phyloP scores from a whole-genome alignment of 2,113 vertebrate species.

The Epinephelus moara region DNA sequence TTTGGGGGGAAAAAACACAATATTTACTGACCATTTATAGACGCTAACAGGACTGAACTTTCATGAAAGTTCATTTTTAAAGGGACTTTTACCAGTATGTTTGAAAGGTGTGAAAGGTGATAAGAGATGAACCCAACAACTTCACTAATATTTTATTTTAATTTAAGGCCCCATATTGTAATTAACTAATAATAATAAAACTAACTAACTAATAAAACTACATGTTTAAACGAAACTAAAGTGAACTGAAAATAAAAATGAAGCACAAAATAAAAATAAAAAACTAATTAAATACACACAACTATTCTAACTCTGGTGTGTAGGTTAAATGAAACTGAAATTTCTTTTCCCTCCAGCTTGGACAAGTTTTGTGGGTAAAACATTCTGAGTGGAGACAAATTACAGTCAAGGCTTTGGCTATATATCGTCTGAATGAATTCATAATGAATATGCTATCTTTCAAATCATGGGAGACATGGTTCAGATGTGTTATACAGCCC shows the following conservation, averaged over 20 bases:
- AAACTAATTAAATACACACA: no score
- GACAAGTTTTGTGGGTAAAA: not conserved
- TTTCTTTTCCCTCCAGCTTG: slow-evolving; percentile 10
- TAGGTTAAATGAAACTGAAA: slow-evolving; percentile 20
- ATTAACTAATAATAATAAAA: no score
- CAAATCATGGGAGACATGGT: not conserved
- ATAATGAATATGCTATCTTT: not conserved
- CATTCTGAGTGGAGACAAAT: not conserved
- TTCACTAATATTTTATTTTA: no score
- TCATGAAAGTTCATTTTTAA: slow-evolving; percentile 28
- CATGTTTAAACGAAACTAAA: no score
- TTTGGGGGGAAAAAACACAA: no score
- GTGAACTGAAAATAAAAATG: no score
- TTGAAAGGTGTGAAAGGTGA: slow-evolving; percentile 16
- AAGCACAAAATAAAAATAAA: no score
- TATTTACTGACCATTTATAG: not conserved
- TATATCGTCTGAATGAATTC: slow-evolving; percentile 1
- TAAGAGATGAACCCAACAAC: not conserved
- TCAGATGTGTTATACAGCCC: not conserved
- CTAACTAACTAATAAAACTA: no score
- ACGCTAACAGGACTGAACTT: slow-evolving; percentile 45
- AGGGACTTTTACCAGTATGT: slow-evolving; percentile 20
- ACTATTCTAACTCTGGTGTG: not conserved
- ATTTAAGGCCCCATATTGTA: no score
- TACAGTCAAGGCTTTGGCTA: not conserved